Conservation (phyloP, 2,113 vertebrate species). For the Aleadryas rufinucha region DNA sequence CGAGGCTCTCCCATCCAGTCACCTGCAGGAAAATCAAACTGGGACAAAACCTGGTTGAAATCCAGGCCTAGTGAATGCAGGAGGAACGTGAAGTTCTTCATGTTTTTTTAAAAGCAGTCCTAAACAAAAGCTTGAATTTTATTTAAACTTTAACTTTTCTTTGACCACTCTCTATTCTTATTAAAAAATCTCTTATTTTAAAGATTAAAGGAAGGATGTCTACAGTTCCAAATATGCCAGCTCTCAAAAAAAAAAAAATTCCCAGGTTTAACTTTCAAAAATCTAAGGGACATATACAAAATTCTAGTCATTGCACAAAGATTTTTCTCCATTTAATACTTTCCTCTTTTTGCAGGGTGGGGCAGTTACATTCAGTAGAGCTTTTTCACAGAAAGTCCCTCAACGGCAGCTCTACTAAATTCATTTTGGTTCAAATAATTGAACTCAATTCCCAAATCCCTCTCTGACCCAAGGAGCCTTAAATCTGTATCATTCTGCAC, state of each 20-base stretch:
- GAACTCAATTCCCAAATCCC: background rate
- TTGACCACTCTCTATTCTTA: background rate
- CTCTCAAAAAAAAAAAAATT: background rate
- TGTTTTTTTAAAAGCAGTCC: background rate
- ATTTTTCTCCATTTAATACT: background rate
- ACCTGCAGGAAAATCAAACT: background rate
- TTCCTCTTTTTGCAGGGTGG: background rate
- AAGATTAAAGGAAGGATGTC: background rate
- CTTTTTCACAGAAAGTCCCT: background rate
- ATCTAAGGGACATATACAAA: background rate
- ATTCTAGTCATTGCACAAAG: background rate
- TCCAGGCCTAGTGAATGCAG: background rate
- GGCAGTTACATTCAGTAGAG: background rate
- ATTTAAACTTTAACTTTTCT: background rate
- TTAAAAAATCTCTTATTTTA: background rate
- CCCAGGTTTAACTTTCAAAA: background rate
- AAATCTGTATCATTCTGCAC: background rate
- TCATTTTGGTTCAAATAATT: background rate
- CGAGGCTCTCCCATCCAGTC: background rate
- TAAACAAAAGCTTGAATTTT: background rate
- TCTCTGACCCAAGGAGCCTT: background rate
- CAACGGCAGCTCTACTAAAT: background rate
- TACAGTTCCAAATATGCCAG: background rate
- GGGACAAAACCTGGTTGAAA: background rate
- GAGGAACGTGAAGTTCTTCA: background rate